These are phyloP conservation scores for Drosophila sp. DNA, from an alignment of 1,140 invertebrate genomes.

Conservation along the genomic window DNA sequence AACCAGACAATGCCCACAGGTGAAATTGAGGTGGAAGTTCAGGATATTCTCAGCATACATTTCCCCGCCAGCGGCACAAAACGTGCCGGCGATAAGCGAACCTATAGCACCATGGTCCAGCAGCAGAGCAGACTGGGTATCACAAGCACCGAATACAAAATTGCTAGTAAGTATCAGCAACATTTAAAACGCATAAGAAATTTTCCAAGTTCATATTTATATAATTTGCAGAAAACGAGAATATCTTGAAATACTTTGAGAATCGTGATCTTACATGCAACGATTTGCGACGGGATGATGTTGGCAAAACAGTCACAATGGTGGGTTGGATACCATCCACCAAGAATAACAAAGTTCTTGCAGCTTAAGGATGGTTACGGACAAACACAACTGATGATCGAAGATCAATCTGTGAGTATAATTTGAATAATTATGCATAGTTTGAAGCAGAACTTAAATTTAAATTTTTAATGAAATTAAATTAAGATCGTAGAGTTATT, in stretches of 20 bases:
- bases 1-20: constrained; percentile 85
- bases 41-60: constrained; percentile 82
- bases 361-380: constrained; percentile 91
- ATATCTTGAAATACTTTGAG: constrained; percentile 85
- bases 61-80: constrained; percentile 68
- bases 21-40: constrained; percentile 84
- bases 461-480: no score
- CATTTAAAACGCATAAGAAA: no score
- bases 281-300: constrained; percentile 87
- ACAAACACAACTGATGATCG: constrained; percentile 89
- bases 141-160: constrained; percentile 84
- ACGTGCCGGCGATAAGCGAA: constrained; percentile 71
- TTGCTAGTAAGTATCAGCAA: constrained; percentile 66
- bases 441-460: not conserved
- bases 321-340: constrained; percentile 91
- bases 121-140: constrained; percentile 74
- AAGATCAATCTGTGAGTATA: constrained; percentile 82
- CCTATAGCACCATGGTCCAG: constrained; percentile 75
- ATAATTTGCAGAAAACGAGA: constrained; percentile 72
- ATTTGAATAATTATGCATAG: not conserved
- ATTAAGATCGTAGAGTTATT: no score
- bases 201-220: not conserved
- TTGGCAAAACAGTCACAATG: constrained; percentile 88
- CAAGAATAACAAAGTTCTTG: constrained; percentile 88
- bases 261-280: constrained; percentile 90